A percentile compares a stretch with the other conserved stretches of the same genome.
Evolutionary conservation across 1,140 invertebrate species (phyloP).

Genomic region (Orchesella cincta): DNA sequence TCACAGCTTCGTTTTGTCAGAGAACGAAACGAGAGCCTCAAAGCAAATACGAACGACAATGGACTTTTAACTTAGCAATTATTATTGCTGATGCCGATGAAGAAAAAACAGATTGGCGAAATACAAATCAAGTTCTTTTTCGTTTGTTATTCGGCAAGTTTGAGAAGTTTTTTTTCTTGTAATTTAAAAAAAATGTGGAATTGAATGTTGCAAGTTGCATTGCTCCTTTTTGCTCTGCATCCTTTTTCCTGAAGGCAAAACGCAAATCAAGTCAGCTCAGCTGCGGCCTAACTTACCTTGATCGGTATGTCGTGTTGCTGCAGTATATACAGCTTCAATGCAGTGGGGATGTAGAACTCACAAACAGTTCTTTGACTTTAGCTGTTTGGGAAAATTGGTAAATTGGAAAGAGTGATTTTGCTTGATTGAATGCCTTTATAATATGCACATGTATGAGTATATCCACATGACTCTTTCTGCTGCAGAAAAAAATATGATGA

Average conservation of each 20-base stretch:
- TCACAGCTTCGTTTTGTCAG: no score
- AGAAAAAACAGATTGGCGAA: not conserved
- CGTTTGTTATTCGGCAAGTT: not conserved
- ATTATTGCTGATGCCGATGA: conserved; percentile 7
- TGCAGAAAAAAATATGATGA: no score
- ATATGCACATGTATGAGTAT: not conserved
- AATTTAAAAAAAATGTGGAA: conserved; percentile 1
- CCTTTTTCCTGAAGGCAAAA: conserved; percentile 8
- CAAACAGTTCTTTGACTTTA: conserved; percentile 9
- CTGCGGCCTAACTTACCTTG: conserved; percentile 3
- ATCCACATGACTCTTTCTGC: not conserved
- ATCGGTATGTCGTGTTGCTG: no score
- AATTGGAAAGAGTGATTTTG: conserved; percentile 2
- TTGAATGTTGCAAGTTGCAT: no score
- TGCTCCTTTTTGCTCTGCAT: not conserved
- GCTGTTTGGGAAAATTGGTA: not conserved
- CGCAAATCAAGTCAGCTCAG: conserved; percentile 7
- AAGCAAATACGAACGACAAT: not conserved
- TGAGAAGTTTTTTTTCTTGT: not conserved
- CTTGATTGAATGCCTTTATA: not conserved
- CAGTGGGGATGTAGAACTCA: no score
- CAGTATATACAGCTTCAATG: no score
- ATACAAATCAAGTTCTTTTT: conserved; percentile 10
- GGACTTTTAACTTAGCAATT: not conserved
- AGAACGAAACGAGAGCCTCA: no score